Evolutionary conservation across 2,888 invertebrate genomes (phyloP).

Genomic region (Leptopilina myrica): DNA sequence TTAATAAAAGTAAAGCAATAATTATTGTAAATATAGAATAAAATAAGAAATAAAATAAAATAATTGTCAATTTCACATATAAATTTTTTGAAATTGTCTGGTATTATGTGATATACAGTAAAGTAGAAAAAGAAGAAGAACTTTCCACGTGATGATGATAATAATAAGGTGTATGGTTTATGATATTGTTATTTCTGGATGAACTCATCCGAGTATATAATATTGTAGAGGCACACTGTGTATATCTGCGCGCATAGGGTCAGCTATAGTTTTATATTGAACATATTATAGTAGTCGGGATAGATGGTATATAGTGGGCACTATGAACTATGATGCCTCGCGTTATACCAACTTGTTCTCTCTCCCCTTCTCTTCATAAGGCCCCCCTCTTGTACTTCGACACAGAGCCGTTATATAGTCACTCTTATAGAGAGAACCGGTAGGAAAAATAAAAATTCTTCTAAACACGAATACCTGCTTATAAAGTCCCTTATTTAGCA

Average conservation of each 20-base stretch:
- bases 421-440: constrained; percentile 45
- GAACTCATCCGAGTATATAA: constrained; percentile 40
- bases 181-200: constrained; percentile 43
- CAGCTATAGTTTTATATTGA: constrained; percentile 10
- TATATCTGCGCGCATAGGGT: background rate
- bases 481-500: constrained; percentile 7
- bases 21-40: background rate
- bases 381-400: constrained; percentile 38
- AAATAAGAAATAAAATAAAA: too few species aligned
- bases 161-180: constrained; percentile 48
- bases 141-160: constrained; percentile 50
- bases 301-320: background rate
- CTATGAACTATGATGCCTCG: constrained; percentile 8
- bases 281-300: constrained; percentile 4
- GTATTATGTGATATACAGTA: constrained; percentile 9
- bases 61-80: too few species aligned
- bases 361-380: constrained; percentile 25
- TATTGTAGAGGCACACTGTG: background rate
- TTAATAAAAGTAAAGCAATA: background rate
- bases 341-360: constrained; percentile 29
- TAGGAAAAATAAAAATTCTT: constrained; percentile 53
- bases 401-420: constrained; percentile 50
- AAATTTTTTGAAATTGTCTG: background rate
- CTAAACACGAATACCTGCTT: constrained; percentile 34
- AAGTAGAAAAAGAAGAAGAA: constrained; percentile 39